A percentile compares a stretch with the other conserved stretches of the same genome.
These are phyloP conservation scores for Drosophila repletoides DNA, from an alignment of 1,140 invertebrate genomes.

Conservation along the genomic window DNA sequence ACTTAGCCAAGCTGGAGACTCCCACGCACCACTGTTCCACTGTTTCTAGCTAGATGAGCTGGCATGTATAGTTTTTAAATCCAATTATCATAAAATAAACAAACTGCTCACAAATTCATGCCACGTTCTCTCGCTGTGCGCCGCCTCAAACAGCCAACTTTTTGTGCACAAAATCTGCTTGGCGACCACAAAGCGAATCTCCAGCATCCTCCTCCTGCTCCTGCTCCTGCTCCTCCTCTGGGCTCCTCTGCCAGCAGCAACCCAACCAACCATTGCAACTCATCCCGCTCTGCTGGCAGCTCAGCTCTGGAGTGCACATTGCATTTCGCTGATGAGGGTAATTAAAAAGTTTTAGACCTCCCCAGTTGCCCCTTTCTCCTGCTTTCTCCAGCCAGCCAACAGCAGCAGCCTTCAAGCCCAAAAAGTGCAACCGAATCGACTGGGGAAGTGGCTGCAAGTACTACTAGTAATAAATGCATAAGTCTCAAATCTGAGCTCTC, in stretches of 20 bases:
- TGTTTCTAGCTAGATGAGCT: too few relatives aligned
- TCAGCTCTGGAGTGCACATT: conserved; percentile 38
- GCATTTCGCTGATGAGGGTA: conserved; percentile 73
- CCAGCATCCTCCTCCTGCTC: too few relatives aligned
- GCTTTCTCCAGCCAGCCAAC: too few relatives aligned
- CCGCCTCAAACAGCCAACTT: conserved; percentile 4
- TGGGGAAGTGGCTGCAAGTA: background rate
- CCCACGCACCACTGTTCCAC: background rate
- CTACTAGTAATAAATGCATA: conserved; percentile 48
- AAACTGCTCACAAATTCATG: conserved; percentile 26
- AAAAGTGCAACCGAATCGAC: conserved; percentile 48
- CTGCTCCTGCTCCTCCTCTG: too few relatives aligned
- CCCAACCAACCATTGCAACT: too few relatives aligned
- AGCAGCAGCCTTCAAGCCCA: too few relatives aligned
- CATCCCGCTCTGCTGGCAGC: background rate
- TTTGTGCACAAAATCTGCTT: conserved; percentile 10
- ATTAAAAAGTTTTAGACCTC: conserved; percentile 68
- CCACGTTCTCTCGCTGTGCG: background rate
- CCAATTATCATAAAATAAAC: conserved; percentile 52
- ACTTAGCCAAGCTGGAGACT: background rate
- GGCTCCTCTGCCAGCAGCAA: too few relatives aligned
- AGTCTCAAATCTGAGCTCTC: conserved; percentile 2
- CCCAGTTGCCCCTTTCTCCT: too few relatives aligned
- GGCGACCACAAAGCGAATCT: conserved; percentile 3
- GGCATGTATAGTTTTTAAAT: conserved; percentile 34